Percentiles rank a stretch among this genome's conserved stretches.
phyloP scores from a whole-genome alignment of 2,113 vertebrate species.

The Lagenorhynchus albirostris region DNA sequence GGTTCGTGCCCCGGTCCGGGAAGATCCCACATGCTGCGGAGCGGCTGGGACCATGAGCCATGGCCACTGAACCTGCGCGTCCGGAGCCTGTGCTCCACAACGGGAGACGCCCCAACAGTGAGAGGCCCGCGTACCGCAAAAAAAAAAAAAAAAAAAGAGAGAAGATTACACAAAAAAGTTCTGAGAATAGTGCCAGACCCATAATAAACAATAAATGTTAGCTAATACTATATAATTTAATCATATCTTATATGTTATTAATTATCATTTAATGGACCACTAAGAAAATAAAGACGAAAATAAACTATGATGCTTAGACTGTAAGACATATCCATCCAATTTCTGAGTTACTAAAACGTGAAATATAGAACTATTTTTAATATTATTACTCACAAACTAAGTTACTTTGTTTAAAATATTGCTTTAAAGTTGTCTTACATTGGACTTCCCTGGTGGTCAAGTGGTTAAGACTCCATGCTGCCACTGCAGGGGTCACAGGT shows the following conservation, averaged over 20 bases:
- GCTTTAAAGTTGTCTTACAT: background rate
- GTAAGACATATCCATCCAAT: background rate
- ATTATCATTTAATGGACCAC: background rate
- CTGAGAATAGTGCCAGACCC: background rate
- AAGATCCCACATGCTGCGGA: no score
- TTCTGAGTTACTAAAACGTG: background rate
- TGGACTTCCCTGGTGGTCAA: background rate
- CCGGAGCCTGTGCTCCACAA: no score
- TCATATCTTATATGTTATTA: background rate
- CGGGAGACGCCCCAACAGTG: no score
- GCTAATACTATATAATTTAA: background rate
- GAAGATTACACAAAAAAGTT: background rate
- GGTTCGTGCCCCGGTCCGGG: no score
- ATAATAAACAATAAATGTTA: background rate
- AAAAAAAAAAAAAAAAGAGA: background rate
- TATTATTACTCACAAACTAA: background rate
- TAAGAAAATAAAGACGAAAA: background rate
- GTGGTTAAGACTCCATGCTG: background rate
- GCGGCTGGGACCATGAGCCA: no score
- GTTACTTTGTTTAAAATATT: background rate
- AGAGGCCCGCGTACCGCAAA: no score
- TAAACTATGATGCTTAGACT: background rate
- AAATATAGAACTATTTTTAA: background rate
- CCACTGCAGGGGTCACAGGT: background rate
- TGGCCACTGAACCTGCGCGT: no score